phyloP scores from a whole-genome alignment of 2,888 invertebrate species.

The Amblyjoppa fuscipennis region DNA sequence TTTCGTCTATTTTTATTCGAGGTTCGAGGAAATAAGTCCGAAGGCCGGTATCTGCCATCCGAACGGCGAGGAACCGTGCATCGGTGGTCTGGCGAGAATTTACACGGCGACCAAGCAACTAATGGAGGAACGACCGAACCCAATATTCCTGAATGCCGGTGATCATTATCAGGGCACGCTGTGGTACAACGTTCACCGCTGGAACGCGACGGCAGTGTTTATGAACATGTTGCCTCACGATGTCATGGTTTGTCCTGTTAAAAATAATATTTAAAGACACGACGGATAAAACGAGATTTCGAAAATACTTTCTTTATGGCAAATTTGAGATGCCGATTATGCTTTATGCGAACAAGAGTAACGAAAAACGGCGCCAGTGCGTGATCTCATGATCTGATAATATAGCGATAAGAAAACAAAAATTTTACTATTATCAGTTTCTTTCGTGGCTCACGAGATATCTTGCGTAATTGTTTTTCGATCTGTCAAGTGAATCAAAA shows the following conservation, averaged over 20 bases:
- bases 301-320: background rate
- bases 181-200: slow-evolving; percentile 92
- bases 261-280: background rate
- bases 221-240: slow-evolving; percentile 92
- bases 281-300: background rate
- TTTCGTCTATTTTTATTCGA: slow-evolving; percentile 74
- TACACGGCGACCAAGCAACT: slow-evolving; percentile 85
- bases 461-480: background rate
- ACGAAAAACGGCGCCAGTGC: background rate
- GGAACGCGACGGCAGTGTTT: slow-evolving; percentile 91
- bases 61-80: slow-evolving; percentile 86
- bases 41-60: slow-evolving; percentile 87
- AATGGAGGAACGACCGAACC: slow-evolving; percentile 86
- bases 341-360: background rate
- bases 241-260: slow-evolving; percentile 88
- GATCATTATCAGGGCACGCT: slow-evolving; percentile 94
- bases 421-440: background rate
- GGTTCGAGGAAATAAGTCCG: slow-evolving; percentile 88
- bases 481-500: background rate
- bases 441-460: background rate
- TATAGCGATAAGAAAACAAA: background rate
- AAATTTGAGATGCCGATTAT: background rate
- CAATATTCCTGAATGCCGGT: slow-evolving; percentile 92
- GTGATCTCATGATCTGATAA: background rate
- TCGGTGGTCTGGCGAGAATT: slow-evolving; percentile 90